These are phyloP conservation scores for Sanderia malayensis DNA, from an alignment of 30 jellyfish, hydroid and myxozoan genomes.

Conservation along the genomic window DNA sequence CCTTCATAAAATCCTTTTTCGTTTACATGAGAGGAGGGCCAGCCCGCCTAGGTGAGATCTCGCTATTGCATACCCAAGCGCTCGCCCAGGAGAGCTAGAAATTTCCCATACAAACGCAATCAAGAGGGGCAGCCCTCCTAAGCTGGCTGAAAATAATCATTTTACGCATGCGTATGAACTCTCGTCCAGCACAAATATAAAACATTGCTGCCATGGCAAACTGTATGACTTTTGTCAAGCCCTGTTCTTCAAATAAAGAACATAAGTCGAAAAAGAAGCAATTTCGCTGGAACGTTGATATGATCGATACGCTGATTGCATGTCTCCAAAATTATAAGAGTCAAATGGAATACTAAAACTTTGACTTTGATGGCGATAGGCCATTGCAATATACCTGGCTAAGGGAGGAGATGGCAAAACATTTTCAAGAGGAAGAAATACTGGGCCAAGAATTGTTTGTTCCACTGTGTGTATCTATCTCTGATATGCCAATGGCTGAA, in stretches of 20 bases:
- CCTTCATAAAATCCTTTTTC: neutral
- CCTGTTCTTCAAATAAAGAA: constrained; percentile 18
- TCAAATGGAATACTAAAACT: constrained; percentile 52
- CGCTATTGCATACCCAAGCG: neutral
- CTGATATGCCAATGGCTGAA: constrained; percentile 4
- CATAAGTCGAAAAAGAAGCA: constrained; percentile 33
- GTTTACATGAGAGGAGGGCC: too few relatives aligned
- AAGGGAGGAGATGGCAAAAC: constrained; percentile 51
- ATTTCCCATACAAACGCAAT: constrained; percentile 25
- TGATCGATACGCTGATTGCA: constrained; percentile 40
- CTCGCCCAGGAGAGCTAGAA: constrained; percentile 15
- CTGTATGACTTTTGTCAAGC: neutral
- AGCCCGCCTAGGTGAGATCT: too few relatives aligned
- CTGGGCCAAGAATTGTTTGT: constrained; percentile 30
- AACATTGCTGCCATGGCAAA: constrained; percentile 27
- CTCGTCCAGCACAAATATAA: neutral
- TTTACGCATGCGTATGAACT: constrained; percentile 10
- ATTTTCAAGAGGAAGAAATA: constrained; percentile 24
- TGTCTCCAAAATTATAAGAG: constrained; percentile 30
- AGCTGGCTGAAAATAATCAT: constrained; percentile 21
- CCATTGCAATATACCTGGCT: constrained; percentile 51
- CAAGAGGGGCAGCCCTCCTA: constrained; percentile 23
- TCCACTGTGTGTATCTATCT: constrained; percentile 5
- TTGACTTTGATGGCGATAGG: constrained; percentile 66
- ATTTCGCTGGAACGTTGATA: constrained; percentile 45